Conservation (phyloP, 2,113 vertebrate genomes). For the Synodontis membranacea region DNA sequence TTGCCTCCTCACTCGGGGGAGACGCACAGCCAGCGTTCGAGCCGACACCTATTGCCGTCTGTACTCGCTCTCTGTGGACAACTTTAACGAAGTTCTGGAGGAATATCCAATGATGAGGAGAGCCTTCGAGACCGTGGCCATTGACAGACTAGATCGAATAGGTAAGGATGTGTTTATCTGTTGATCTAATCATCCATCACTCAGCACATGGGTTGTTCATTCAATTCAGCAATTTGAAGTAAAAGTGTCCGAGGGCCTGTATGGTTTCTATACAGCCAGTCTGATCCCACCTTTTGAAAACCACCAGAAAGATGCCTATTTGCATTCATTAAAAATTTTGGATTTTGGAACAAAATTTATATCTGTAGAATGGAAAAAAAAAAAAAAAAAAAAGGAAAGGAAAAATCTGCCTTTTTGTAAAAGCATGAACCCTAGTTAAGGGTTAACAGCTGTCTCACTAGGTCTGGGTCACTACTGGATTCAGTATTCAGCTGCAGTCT, state of each 20-base stretch:
- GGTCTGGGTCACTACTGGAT: neutral
- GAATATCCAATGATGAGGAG: slow-evolving; percentile 98
- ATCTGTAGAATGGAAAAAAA: no score
- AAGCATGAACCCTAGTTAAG: neutral
- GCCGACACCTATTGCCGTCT: slow-evolving; percentile 96
- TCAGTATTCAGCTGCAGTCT: neutral
- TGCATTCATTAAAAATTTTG: neutral
- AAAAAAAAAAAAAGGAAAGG: neutral
- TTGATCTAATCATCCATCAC: neutral
- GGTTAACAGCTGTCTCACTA: neutral
- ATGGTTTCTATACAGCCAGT: neutral
- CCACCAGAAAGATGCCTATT: neutral
- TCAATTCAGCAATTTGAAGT: neutral
- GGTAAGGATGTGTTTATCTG: slow-evolving; percentile 70
- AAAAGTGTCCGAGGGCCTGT: neutral
- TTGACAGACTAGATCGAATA: slow-evolving; percentile 93
- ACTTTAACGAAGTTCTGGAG: slow-evolving; percentile 97
- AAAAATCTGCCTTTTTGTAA: neutral
- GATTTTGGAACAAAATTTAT: no score
- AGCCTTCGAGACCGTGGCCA: slow-evolving; percentile 96
- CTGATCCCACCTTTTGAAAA: neutral
- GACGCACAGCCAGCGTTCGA: slow-evolving; percentile 90
- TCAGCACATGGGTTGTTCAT: neutral
- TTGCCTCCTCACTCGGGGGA: slow-evolving; percentile 91
- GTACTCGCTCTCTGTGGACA: slow-evolving; percentile 93